Conservation (phyloP, 2,113 vertebrate genomes). For the Nycticorax nycticorax region DNA sequence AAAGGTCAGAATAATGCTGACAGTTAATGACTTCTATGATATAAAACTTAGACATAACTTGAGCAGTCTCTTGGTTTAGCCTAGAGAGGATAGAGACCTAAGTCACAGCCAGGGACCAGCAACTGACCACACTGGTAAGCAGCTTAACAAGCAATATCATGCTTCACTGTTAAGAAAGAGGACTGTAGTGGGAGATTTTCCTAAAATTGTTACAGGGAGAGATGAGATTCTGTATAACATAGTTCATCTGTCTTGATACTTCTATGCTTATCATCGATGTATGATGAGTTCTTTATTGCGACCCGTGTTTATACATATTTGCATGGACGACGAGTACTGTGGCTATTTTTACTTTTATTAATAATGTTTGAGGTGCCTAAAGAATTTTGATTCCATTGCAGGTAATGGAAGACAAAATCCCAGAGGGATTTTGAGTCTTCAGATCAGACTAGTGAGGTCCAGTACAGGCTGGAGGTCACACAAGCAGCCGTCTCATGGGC, state of each 20-base stretch:
- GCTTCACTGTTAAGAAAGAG: background rate
- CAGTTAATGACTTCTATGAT: background rate
- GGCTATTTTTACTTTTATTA: background rate
- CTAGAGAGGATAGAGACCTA: background rate
- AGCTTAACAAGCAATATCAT: background rate
- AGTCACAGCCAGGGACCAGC: background rate
- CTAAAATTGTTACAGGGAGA: background rate
- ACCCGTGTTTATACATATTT: background rate
- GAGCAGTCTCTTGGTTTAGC: background rate
- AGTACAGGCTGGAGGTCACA: background rate
- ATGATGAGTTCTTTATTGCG: background rate
- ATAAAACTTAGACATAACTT: background rate
- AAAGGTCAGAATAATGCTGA: background rate
- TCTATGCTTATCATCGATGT: rapidly evolving
- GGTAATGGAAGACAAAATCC: background rate
- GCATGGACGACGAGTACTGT: background rate
- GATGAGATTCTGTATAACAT: background rate
- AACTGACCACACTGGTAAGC: background rate
- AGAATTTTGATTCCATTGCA: background rate
- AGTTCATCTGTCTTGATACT: background rate
- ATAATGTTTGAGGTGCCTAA: background rate
- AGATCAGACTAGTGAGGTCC: background rate
- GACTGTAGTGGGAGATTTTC: background rate
- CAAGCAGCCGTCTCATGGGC: background rate
- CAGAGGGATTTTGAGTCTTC: background rate